Conservation (phyloP, 2,113 vertebrate species). For the Helogale parvula region DNA sequence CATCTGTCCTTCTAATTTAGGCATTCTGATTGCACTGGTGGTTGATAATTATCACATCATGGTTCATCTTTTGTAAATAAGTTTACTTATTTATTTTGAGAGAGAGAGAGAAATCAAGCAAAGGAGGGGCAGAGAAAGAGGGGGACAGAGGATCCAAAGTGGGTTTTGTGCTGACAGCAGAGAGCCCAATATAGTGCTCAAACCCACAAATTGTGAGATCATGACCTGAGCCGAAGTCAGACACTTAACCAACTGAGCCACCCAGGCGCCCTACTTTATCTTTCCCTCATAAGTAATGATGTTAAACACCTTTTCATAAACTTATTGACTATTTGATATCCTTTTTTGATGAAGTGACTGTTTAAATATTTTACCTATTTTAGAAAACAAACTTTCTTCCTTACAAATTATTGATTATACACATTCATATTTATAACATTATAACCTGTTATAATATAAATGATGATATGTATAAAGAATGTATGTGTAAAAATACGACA, state of each 20-base stretch:
- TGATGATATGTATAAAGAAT: not conserved
- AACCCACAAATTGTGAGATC: too few species aligned
- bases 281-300: not conserved
- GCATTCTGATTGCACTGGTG: not conserved
- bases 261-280: not conserved
- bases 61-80: not conserved
- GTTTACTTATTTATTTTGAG: too few species aligned
- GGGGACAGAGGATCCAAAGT: too few species aligned
- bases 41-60: not conserved
- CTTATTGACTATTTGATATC: not conserved
- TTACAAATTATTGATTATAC: not conserved
- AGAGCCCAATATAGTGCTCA: too few species aligned
- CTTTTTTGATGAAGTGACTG: not conserved
- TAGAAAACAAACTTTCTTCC: not conserved
- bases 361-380: not conserved
- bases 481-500: not conserved
- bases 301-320: not conserved
- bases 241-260: too few species aligned
- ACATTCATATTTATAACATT: not conserved
- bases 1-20: not conserved
- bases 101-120: too few species aligned
- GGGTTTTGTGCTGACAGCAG: too few species aligned
- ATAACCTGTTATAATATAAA: not conserved
- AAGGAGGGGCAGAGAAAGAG: too few species aligned
- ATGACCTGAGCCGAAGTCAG: too few species aligned